phyloP scores from a whole-genome alignment of 2,113 vertebrate species.

The Actenoides lindsayi region DNA sequence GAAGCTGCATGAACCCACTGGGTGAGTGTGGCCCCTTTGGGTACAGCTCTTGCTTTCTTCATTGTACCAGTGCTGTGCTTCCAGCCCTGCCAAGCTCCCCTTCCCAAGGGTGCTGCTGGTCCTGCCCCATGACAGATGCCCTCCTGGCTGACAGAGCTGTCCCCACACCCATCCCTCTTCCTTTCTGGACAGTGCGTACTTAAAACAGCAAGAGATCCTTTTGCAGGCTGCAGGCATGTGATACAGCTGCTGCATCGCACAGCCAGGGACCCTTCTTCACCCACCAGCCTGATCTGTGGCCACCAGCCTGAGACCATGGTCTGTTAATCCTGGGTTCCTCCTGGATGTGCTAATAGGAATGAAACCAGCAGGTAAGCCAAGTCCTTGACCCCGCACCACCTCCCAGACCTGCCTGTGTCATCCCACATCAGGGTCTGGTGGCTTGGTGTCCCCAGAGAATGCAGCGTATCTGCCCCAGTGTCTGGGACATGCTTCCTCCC shows the following conservation, averaged over 20 bases:
- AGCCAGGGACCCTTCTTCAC: background rate
- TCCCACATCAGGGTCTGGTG: rapidly evolving
- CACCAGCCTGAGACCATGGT: background rate
- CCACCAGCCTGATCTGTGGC: background rate
- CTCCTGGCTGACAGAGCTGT: background rate
- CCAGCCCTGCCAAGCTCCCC: background rate
- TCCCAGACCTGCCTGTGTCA: background rate
- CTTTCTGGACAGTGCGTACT: background rate
- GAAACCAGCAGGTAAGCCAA: background rate
- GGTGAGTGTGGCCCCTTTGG: rapidly evolving
- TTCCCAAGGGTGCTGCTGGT: background rate
- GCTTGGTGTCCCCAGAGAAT: rapidly evolving
- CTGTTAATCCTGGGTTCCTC: background rate
- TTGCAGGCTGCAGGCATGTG: background rate
- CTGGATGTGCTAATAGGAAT: background rate
- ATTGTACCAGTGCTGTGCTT: background rate
- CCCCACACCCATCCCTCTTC: rapidly evolving
- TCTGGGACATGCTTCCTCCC: rapidly evolving
- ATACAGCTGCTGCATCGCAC: background rate
- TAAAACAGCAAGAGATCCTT: background rate
- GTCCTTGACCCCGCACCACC: too few relatives aligned
- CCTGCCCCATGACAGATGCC: background rate
- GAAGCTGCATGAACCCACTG: background rate
- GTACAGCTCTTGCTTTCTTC: background rate
- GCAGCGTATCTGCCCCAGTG: background rate